Evolutionary conservation across 2,113 vertebrate genomes (phyloP), one percentile per base, ranked within the genome.

Genomic region (Aix galericulata): DNA sequence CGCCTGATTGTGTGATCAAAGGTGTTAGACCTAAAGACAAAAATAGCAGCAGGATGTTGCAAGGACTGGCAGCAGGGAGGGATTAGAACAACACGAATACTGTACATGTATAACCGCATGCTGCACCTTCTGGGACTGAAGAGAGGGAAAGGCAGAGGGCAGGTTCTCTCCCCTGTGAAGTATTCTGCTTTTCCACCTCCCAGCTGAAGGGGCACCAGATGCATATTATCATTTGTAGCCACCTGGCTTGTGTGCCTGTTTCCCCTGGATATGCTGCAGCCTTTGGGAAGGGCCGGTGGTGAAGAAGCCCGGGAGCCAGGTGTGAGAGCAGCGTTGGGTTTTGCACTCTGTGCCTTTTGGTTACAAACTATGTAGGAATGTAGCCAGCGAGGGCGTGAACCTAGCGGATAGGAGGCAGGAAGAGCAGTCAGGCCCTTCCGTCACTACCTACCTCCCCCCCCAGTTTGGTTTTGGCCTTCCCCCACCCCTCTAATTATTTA

Each of bases 401-500:
- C 63, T 58, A 14, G 58, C 40, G 62, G 34, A 76, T 53, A 27
- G 76, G 72, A 92, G 93, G 94, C 76, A 82, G 96, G 91, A 95
- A 93, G 84, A 96, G 3, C 68, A 32, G 25, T 79, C 25, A 0
- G 44, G 82, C 56, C 87, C 91, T 94, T 93, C 91, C 82, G 79
- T 92, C 69, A 63, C 81, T 64, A 66, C 80, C 79, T 69, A 77
- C 85, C 89, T 89, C 85, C 89, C 38, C 38, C 38, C 71, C 21
- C 31, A 31, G 91, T 48, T 3, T 78, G 86, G 91, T 79, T 63
- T 63, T 77, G 90, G 89, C 78, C 55, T 95, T 91, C 46, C 89
- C 48, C 94, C 89, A 86, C 83, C 81, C 73, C 72, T 74, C 40
- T 77, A 60, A 88, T 91, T 94, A 96, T 80, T 96, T 83, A 96